Base-by-base conservation (phyloP, 1,140 invertebrate genomes). In the Heliconius melpomene region DNA sequence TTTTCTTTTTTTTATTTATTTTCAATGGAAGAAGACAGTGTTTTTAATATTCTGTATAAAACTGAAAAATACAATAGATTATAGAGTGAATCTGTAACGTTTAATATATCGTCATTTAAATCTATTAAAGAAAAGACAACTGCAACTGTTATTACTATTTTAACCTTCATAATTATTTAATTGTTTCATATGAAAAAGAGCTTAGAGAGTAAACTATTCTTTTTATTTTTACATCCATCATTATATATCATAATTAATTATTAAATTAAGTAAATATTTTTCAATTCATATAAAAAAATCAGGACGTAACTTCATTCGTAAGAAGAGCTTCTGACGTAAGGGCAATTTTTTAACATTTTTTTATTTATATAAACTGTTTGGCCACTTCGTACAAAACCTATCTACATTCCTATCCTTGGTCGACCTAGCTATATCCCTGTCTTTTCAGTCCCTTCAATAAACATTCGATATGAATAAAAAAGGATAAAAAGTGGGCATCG, bases 381-480 rank as follows among this genome's bases (percentile, higher is more conserved):
- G 89, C 91, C 88, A 79, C 88, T 83, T 87, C 90, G 82, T 94
- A 94, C 86, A 94, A 94, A 94, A 93, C 87, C 87, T 92, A 93
- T 84, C 89, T 91, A 91, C 79, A 72, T 73, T 78, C 87, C 85
- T 86, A 89, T 83, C 85, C 86, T 88, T 87, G 84, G 81, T 89
- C 88, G 85, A 88, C 85, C 86, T 91, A 92, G 60, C 86, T 90
- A 90, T 84, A 83, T 92, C 90, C 91, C 91, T 93, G 91, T 94
- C 89, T 86, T 91, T 86, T 93, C 93, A 93, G 91, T 94, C 89
- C 93, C 85, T 89, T 88, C 83, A 84, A 46, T 83, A 86, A 82
- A 86, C 85, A 86, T 82, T 81, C 82, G 87, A 91, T 90, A 92
- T 90, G 86, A 91, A 87, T 90, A 66, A 80, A 87, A 83, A 87